Conservation (phyloP, 2,888 invertebrate genomes). For the Phalera bucephala region DNA sequence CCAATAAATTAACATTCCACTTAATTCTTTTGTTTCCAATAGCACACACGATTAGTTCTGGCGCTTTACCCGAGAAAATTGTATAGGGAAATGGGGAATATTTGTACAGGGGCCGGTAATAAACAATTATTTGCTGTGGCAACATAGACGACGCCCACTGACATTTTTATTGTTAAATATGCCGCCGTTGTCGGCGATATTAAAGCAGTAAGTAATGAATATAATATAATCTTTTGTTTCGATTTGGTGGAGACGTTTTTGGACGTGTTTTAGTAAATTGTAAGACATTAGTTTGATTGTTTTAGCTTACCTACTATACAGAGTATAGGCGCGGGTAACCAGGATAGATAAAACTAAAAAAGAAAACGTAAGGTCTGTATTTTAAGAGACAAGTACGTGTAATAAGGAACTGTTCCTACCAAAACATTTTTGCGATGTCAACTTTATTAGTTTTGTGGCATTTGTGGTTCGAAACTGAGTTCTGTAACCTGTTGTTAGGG, state of each 20-base stretch:
- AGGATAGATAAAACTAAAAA: too few relatives aligned
- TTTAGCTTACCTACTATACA: not conserved
- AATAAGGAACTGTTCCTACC: too few relatives aligned
- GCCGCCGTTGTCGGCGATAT: not conserved
- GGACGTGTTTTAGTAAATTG: too few relatives aligned
- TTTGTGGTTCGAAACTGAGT: too few relatives aligned
- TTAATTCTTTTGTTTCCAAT: not conserved
- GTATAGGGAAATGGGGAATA: constrained; percentile 26
- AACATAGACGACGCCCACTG: not conserved
- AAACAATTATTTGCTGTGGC: constrained; percentile 2
- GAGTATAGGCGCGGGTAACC: too few relatives aligned
- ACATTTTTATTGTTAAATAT: not conserved
- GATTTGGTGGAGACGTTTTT: not conserved
- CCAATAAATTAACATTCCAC: not conserved
- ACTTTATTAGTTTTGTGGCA: too few relatives aligned
- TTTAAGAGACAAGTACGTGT: too few relatives aligned
- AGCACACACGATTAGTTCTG: not conserved
- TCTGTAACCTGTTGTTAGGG: too few relatives aligned
- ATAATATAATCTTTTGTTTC: not conserved
- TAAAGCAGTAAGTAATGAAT: not conserved
- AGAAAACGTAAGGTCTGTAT: too few relatives aligned
- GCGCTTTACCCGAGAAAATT: constrained; percentile 8
- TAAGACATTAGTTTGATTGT: not conserved
- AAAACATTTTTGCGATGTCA: too few relatives aligned
- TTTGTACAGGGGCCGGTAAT: constrained; percentile 12